Evolutionary conservation across 2,113 vertebrate genomes (phyloP), one percentile per base, ranked within the genome.

Genomic region (Aramus guarauna): DNA sequence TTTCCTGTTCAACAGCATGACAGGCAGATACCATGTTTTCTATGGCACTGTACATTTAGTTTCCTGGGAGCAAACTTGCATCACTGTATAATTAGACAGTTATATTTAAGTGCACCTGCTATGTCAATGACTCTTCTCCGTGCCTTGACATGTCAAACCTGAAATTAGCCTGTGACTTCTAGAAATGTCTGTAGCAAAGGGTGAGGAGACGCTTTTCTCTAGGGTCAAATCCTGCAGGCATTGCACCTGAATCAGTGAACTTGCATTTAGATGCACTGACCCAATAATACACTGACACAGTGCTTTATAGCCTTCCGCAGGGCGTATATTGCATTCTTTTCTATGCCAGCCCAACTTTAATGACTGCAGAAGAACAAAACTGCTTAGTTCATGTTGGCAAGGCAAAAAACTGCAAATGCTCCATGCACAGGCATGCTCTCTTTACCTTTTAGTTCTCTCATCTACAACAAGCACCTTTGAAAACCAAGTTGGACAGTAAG

Each of bases 61-160:
- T 96, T 96, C 96, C 91, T 91, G 83, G 79, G 92, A 96, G 95
- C 85, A 94, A 93, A 88, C 94, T 95, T 95, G 63, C 73, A 94
- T 96, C 68, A 37, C 83, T 59, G 86, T 87, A 86, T 96, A 96
- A 96, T 96, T 96, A 96, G 92, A 77, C 45, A 94, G 85, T 92
- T 96, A 92, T 86, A 96, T 96, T 95, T 96, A 96, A 95, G 93
- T 91, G 83, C 90, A 96, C 90, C 96, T 96, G 95, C 94, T 95
- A 69, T 94, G 88, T 95, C 95, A 95, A 14, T 75, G 95, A 93
- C 76, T 96, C 85, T 90, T 96, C 83, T 95, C 72, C 0, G 1
- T 94, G 85, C 75, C 72, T 92, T 94, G 90, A 96, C 85, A 68
- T 74, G 76, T 95, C 83, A 91, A 89, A 89, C 92, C 73, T 88